Base-by-base conservation (phyloP, 1,140 invertebrate genomes). In the Delia radicum region DNA sequence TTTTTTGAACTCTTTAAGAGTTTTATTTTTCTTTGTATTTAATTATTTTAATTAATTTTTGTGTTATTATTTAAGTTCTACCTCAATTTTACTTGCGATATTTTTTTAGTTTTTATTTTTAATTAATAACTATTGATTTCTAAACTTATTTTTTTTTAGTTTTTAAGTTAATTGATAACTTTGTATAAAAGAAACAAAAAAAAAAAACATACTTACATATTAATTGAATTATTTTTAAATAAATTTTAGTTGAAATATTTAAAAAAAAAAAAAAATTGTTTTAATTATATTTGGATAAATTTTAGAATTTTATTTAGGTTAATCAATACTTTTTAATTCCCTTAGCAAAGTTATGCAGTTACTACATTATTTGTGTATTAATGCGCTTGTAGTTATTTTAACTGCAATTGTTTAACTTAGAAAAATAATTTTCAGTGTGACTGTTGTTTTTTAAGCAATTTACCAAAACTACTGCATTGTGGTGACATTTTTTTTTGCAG, bases 221-320 rank as follows among this genome's bases (percentile, higher is more conserved):
- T n/a, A n/a, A n/a, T n/a, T n/a, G 7, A 67, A 29, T 63, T 27
- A 28, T 67, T 69, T 69, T 69, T 27, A 48, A 73, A 73, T 73
- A 73, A 48, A 55, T 73, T 61, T 73, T 48, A 73, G 37, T 73
- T 73, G 27, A 73, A 73, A 73, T 73, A 73, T 73, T 37, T 48
- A 48, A 42, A 46, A 7, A 48, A 55, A 73, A 63, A 73, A 27
- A 27, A 55, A 18, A 46, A 27, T 73, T 31, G 42, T 18, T 73
- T 73, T 73, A 1, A 37, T 37, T 37, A 37, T 37, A 10, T 37
- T 37, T 37, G n/a, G n/a, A n/a, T n/a, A n/a, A n/a, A n/a, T n/a
- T n/a, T n/a, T n/a, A n/a, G n/a, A n/a, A n/a, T n/a, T n/a, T n/a
- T n/a, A n/a, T n/a, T n/a, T n/a, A n/a, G n/a, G n/a, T n/a, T n/a